phyloP scores from a whole-genome alignment of 2,113 vertebrate species.

The Tiliqua scincoides region DNA sequence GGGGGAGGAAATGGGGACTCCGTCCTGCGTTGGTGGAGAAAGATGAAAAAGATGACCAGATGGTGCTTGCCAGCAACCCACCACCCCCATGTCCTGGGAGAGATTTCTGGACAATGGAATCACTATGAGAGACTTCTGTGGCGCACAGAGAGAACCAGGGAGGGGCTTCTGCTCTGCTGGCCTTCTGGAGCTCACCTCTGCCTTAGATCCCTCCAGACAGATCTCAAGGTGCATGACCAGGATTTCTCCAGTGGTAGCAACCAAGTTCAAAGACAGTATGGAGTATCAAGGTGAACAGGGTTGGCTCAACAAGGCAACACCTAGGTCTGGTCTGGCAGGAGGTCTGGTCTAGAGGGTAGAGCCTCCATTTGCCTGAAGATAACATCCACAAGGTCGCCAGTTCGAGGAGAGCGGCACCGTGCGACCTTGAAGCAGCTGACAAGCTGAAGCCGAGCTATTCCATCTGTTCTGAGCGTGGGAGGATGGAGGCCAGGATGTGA shows the following conservation, averaged over 20 bases:
- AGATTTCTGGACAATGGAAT: conserved; percentile 9
- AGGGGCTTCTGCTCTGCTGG: not conserved
- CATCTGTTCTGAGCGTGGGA: too few relatives aligned
- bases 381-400: too few relatives aligned
- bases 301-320: too few relatives aligned
- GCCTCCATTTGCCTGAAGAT: too few relatives aligned
- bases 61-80: not conserved
- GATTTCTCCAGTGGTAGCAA: rapidly evolving
- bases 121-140: not conserved
- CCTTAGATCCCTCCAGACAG: not conserved
- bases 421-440: too few relatives aligned
- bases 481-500: too few relatives aligned
- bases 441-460: too few relatives aligned
- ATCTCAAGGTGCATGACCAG: rapidly evolving
- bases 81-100: not conserved
- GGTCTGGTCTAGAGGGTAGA: too few relatives aligned
- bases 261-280: rapidly evolving
- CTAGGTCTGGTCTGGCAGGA: too few relatives aligned
- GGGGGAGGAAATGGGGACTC: not conserved
- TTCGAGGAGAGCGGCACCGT: too few relatives aligned
- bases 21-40: not conserved
- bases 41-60: conserved; percentile 4
- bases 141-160: not conserved
- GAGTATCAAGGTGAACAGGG: not conserved
- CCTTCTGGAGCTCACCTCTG: not conserved